A percentile compares a stretch with the other conserved stretches of the same genome.
Conservation (phyloP, 2,888 invertebrate species). For the Philaethria dido region DNA sequence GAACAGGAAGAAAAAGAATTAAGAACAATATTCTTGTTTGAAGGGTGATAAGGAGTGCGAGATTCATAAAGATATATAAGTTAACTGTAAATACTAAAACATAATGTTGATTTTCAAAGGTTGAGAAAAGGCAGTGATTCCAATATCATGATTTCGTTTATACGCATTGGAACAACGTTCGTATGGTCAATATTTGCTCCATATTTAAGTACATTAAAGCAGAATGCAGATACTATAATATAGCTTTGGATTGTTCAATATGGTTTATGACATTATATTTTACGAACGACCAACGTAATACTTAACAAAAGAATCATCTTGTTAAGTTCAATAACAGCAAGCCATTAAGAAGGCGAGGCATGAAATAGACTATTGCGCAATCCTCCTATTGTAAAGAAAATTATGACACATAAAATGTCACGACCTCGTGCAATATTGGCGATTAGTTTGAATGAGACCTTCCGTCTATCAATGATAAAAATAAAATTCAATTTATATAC, state of each 20-base stretch:
- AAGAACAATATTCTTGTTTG: too few species aligned
- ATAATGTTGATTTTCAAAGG: not conserved
- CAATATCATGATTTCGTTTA: not conserved
- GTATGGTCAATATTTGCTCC: not conserved
- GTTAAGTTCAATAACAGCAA: slow-evolving; percentile 63
- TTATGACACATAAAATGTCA: slow-evolving; percentile 52
- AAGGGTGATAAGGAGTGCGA: too few species aligned
- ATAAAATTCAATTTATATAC: not conserved
- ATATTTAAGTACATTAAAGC: not conserved
- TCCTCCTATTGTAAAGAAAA: slow-evolving; percentile 55
- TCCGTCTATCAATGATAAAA: slow-evolving; percentile 10
- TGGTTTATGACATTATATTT: slow-evolving; percentile 4
- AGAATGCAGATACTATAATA: not conserved
- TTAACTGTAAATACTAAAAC: not conserved
- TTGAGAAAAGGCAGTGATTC: not conserved
- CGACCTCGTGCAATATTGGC: slow-evolving; percentile 46
- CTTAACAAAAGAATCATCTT: slow-evolving; percentile 33
- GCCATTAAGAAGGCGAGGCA: slow-evolving; percentile 58
- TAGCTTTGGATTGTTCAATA: not conserved
- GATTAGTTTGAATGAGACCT: slow-evolving; percentile 26
- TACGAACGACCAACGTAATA: not conserved
- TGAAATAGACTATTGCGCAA: slow-evolving; percentile 62
- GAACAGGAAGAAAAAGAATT: too few species aligned
- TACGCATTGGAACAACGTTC: not conserved
- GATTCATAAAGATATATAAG: too few species aligned